phyloP scores from a whole-genome alignment of 1,140 invertebrate species.

The Bradynema listronoti region DNA sequence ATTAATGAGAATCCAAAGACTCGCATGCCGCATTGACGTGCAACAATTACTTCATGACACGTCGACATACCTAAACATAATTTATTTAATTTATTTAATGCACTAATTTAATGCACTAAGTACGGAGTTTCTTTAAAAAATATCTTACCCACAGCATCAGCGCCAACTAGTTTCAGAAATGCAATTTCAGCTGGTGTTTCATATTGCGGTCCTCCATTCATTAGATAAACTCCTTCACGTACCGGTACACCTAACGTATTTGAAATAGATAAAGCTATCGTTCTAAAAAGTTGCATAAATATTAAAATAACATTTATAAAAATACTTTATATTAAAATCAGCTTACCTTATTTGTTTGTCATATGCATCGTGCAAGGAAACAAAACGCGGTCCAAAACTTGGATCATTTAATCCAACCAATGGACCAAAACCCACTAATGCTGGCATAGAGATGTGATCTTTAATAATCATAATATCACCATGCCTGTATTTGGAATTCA shows the following conservation, averaged over 20 bases:
- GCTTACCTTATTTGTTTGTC: conserved; percentile 53
- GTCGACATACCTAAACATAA: conserved; percentile 59
- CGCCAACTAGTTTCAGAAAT: too few species aligned
- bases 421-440: conserved; percentile 53
- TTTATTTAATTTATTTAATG: too few species aligned
- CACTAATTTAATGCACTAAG: too few species aligned
- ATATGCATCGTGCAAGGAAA: conserved; percentile 61
- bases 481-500: conserved; percentile 49
- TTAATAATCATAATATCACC: conserved; percentile 59
- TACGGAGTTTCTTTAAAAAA: too few species aligned
- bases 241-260: conserved; percentile 56
- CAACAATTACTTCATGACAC: conserved; percentile 62
- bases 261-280: too few species aligned
- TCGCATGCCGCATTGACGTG: conserved; percentile 61
- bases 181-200: conserved; percentile 63
- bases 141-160: too few species aligned
- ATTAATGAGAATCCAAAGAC: conserved; percentile 61
- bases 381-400: conserved; percentile 63
- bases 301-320: conserved; percentile 14
- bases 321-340: conserved; percentile 8
- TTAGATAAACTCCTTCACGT: conserved; percentile 61
- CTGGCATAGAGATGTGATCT: conserved; percentile 59
- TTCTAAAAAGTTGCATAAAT: conserved; percentile 49
- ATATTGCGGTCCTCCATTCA: conserved; percentile 61
- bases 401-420: conserved; percentile 55